Evolutionary conservation across 1,140 invertebrate genomes (phyloP).

Genomic region (Pemphigus obesinymphae): DNA sequence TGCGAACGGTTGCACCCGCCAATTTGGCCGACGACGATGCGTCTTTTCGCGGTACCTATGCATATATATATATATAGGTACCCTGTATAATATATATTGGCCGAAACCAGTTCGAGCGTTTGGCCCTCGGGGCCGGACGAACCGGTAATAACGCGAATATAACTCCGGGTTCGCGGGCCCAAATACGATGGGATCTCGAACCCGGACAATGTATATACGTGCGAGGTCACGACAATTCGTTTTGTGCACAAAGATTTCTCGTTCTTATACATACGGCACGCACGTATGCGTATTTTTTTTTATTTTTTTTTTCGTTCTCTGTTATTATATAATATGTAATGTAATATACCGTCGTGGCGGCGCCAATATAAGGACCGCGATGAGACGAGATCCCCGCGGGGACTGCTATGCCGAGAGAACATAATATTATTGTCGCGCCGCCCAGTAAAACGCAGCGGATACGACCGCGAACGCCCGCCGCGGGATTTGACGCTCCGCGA

Average conservation of each 20-base stretch:
- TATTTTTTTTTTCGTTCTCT: slow-evolving; percentile 3
- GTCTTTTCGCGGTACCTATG: too few relatives aligned
- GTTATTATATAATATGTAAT: not conserved
- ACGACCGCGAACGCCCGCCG: not conserved
- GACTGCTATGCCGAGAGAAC: not conserved
- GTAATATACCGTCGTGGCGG: slow-evolving; percentile 7
- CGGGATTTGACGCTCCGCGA: not conserved
- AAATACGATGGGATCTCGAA: not conserved
- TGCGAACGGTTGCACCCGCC: slow-evolving; percentile 20
- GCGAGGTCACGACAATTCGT: slow-evolving; percentile 23
- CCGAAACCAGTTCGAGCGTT: too few relatives aligned
- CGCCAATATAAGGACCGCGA: slow-evolving; percentile 13
- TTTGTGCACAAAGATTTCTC: slow-evolving; percentile 15
- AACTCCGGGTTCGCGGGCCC: slow-evolving; percentile 1
- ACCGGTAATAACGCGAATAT: slow-evolving; percentile 35
- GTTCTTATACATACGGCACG: not conserved
- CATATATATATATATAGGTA: too few relatives aligned
- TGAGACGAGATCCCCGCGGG: not conserved
- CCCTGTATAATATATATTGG: too few relatives aligned
- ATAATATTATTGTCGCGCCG: not conserved
- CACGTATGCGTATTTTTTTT: not conserved
- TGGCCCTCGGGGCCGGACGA: slow-evolving; percentile 1
- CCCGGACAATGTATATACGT: not conserved
- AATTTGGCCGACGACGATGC: not conserved
- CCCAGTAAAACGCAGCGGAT: too few relatives aligned